A percentile compares a stretch with the other conserved stretches of the same genome.
Evolutionary conservation across 2,113 vertebrate genomes (phyloP).

Genomic region (Copsychus sechellarum): DNA sequence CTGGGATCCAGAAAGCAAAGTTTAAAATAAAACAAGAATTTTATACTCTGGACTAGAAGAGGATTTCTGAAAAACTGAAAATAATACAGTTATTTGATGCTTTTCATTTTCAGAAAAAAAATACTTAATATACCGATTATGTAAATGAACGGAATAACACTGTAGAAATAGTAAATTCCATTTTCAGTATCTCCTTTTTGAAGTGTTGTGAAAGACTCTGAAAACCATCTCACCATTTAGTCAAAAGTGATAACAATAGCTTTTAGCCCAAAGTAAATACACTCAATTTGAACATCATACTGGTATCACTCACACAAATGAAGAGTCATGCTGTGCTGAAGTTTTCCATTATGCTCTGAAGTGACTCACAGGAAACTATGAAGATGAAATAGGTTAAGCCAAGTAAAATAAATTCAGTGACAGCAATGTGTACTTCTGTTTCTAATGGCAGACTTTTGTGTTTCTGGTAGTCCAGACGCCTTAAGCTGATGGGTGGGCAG

Average conservation of each 20-base stretch:
- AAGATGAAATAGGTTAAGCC: not conserved
- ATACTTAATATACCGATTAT: not conserved
- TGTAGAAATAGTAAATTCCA: not conserved
- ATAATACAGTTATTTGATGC: not conserved
- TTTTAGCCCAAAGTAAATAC: constrained; percentile 1
- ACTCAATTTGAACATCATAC: constrained; percentile 2
- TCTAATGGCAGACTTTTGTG: not conserved
- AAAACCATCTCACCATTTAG: not conserved
- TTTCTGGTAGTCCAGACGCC: not conserved
- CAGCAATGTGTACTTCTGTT: not conserved
- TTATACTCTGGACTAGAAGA: not conserved
- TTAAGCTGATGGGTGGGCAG: not conserved
- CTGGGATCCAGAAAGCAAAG: not conserved
- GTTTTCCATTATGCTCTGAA: constrained; percentile 27
- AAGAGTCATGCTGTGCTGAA: not conserved
- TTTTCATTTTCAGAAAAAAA: not conserved
- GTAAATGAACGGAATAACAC: not conserved
- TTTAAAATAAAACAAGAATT: not conserved
- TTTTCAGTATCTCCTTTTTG: not conserved
- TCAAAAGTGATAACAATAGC: not conserved
- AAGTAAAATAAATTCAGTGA: not conserved
- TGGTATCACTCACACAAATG: not conserved
- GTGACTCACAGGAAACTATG: not conserved
- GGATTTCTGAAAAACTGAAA: not conserved
- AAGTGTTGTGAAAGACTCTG: not conserved